Conservation (phyloP, 2,797 vertebrate species). For the Eulemur mongoz region DNA sequence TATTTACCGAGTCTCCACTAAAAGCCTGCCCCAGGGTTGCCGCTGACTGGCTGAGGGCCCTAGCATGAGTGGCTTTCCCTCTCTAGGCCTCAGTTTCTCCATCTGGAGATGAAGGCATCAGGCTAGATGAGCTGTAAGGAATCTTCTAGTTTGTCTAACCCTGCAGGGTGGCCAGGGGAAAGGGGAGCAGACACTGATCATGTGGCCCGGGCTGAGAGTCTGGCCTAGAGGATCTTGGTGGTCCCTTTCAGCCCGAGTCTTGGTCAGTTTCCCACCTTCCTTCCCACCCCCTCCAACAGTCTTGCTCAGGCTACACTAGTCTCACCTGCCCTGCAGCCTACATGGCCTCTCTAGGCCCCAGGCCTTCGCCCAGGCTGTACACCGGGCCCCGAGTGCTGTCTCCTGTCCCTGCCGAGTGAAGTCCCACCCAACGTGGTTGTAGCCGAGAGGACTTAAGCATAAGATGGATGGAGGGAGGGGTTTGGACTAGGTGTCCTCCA, state of each 20-base stretch:
- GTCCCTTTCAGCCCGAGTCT: background rate
- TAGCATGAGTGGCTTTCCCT: background rate
- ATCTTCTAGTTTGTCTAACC: background rate
- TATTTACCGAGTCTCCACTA: background rate
- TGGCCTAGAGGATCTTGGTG: background rate
- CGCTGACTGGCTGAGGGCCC: background rate
- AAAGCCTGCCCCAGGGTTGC: background rate
- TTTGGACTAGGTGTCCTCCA: background rate
- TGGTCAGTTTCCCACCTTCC: background rate
- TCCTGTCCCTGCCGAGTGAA: background rate
- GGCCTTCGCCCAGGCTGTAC: background rate
- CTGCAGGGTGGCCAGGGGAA: background rate
- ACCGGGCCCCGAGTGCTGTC: background rate
- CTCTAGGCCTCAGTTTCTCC: background rate
- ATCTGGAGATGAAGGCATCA: background rate
- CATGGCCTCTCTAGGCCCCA: background rate
- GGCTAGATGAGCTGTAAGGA: background rate
- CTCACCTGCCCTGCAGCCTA: background rate
- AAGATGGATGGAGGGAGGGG: background rate
- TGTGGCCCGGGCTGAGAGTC: background rate
- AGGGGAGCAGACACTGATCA: too few relatives aligned
- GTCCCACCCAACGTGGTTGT: background rate
- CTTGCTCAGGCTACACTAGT: background rate
- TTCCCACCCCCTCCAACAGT: background rate
- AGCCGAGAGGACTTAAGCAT: background rate